Evolutionary conservation across 2,888 invertebrate species (phyloP), one percentile per base, ranked within the genome.

Genomic region (Pammene aurita): DNA sequence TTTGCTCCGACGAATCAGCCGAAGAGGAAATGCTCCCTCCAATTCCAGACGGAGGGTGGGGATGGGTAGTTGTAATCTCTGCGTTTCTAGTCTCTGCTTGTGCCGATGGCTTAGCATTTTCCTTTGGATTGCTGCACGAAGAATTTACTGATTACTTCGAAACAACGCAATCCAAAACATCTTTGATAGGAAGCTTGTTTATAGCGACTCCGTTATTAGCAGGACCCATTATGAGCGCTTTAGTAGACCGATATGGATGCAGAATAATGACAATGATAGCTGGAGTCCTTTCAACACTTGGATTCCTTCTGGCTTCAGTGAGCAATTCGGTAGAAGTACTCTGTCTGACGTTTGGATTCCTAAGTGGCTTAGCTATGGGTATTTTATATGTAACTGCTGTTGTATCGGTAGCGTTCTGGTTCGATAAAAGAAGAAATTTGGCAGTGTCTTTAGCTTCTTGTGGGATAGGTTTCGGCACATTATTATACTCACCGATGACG

Each of bases 331-430:
- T 98, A 48, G 95, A 94, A 83, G 93, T 96, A 87, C 93, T 97
- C 78, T 96, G 96, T 86, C 80, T 97, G 73, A 97, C 97, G 0
- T 97, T 97, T 80, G 97, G 97, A 5, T 93, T 97, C 6, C 91
- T 97, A 56, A 95, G 97, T 56, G 97, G 97, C 0, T 83, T 97
- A 66, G 97, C 97, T 0, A 92, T 98, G 85, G 97, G 97, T 13
- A 90, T 97, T 70, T 95, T 96, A 76, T 97, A 97, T 83, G 97
- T 97, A 18, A 96, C 97, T 1, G 96, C 97, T 7, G 97, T 98
- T 4, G 97, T 98, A 0, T 96, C 96, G 52, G 96, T 98, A 52
- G 97, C 98, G 0, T 97, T 97, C 83, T 98, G 97, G 96, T 98
- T 98, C 80, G 97, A 98, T 79, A 96, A 96, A 82, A 95, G 95